phyloP scores from a whole-genome alignment of 2,888 invertebrate genomes.

The Trachelus stipa region DNA sequence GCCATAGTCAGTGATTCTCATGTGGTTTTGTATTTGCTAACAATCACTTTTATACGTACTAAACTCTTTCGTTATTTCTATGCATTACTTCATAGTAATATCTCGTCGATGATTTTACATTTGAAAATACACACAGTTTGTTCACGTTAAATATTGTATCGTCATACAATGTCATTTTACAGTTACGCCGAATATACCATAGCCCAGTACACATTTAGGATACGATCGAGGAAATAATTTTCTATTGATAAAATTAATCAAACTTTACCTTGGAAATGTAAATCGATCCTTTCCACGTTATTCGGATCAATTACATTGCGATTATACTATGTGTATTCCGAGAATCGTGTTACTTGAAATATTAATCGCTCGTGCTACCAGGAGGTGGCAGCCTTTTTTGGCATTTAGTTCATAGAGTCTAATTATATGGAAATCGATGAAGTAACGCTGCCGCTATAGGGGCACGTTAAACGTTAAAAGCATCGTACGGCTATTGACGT shows the following conservation, averaged over 20 bases:
- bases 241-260: too few relatives aligned
- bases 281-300: too few relatives aligned
- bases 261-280: too few relatives aligned
- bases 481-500: constrained; percentile 39
- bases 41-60: background rate
- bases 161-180: too few relatives aligned
- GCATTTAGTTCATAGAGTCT: background rate
- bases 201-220: too few relatives aligned
- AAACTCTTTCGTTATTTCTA: background rate
- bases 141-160: background rate
- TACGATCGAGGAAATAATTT: too few relatives aligned
- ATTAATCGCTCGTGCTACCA: background rate
- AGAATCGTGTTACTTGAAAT: constrained; percentile 10
- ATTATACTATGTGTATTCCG: constrained; percentile 7
- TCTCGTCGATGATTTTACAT: background rate
- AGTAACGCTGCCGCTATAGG: background rate
- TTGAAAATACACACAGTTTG: background rate
- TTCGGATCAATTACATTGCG: too few relatives aligned
- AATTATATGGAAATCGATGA: constrained; percentile 3
- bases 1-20: constrained; percentile 39
- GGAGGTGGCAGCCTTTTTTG: constrained; percentile 13
- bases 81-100: background rate
- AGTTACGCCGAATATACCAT: too few relatives aligned
- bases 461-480: constrained; percentile 38
- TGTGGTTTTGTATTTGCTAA: background rate